Base-by-base conservation (phyloP, 1,140 invertebrate genomes). In the Samia ricini region DNA sequence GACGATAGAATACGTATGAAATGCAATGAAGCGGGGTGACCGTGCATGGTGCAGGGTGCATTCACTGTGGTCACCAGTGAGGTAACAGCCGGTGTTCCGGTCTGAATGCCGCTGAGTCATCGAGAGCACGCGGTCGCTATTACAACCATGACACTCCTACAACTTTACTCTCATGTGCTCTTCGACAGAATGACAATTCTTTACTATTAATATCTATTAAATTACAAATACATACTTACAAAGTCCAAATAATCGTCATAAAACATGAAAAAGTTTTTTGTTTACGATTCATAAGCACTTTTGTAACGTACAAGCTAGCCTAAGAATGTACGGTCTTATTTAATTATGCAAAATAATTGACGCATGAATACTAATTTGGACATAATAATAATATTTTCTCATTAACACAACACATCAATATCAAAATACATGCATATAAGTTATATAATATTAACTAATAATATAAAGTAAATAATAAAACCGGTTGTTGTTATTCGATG, bases 1-100 rank as follows among this genome's bases (percentile, higher is more conserved):
- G 68, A 80, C 72, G 65, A 82, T 83, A 77, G 77, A 79, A 80
- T 84, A 84, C 83, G 81, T 77, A 81, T 80, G 71, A 69, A 55
- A 75, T 79, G 79, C 83, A 76, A 76, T 79, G 71, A 67, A 74
- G 82, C 78, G 83, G 67, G 72, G 76, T 81, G 82, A 77, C 77
- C 78, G 76, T 69, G 73, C 66, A 36, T 42, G 67, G 64, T 61
- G 64, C 65, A 50, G 59, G 60, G 50, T 62, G 70, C 56, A n/a
- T n/a, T n/a, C n/a, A 61, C 69, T 71, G 60, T 54, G 26, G 6
- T 29, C 6, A 61, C 69, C 71, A 58, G 61, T 61, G 63, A 63
- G 63, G 68, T 71, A 68, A 69, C 69, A 65, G 68, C 60, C 61
- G 33, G 23, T 63, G 80, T 86, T 82, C 79, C 81, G 82, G 77